Base-by-base conservation (phyloP, 2,113 vertebrate genomes). In the Hylia prasina region DNA sequence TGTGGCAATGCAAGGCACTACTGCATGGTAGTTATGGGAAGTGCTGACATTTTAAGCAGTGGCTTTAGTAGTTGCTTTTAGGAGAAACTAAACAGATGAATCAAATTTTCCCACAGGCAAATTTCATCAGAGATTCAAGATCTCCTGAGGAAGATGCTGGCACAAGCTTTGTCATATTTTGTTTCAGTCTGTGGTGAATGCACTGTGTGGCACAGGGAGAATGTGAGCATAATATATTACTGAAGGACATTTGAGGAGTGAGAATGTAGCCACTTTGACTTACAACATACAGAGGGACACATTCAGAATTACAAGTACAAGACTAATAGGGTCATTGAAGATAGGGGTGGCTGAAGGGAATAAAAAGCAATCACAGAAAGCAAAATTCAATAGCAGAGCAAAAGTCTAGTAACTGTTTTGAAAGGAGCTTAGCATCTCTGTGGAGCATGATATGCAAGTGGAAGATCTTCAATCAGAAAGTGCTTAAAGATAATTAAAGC, bases 241-340 rank as follows among this genome's bases (percentile, higher is more conserved):
- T 35, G 72, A 88, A 90, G 83, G 78, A 87, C 93, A 77, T 79
- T 25, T 90, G 94, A 94, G 84, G 77, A 91, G 22, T 92, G 80
- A 47, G 75, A 79, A 89, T 3, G 0, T 11, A 57, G 58, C 37
- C 57, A 37, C 64, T 57, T 83, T 64, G 96, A 87, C 78, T 95
- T 92, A 96, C 48, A 80, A 72, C 33, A 81, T 92, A 89, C 42
- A 94, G 50, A 82, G 48, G 45, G 85, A 72, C 70, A 96, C 89
- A 81, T 64, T 92, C 93, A 93, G 94, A 97, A 95, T 83, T 95
- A 8, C 77, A 95, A 95, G 53, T 92, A 68, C 66, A 96, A 93
- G 94, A 54, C 73, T 93, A 75, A 90, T 71, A 87, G 76, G 81
- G 42, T 94, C 91, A 77, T 44, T 77, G 85, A 91, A 95, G 51